Evolutionary conservation across 2,113 vertebrate species (phyloP).

Genomic region (Colossoma macropomum): DNA sequence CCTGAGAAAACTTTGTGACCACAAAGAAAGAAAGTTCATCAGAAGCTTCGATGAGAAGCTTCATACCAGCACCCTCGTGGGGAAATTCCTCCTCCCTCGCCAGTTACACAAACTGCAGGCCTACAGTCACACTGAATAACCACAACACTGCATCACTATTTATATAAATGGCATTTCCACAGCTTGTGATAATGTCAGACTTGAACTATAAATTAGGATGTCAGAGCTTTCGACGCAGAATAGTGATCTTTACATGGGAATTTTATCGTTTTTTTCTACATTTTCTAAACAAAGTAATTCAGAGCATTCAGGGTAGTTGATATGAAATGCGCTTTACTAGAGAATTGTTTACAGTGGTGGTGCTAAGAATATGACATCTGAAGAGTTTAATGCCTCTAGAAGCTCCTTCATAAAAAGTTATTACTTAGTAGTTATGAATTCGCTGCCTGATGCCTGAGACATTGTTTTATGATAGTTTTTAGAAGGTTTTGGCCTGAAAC

Average conservation of each 20-base stretch:
- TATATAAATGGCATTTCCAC: slow-evolving; percentile 12
- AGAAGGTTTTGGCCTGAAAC: too few species aligned
- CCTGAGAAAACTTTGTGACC: background rate
- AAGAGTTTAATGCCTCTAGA: too few species aligned
- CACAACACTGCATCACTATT: background rate
- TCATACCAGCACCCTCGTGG: background rate
- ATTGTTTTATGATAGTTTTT: too few species aligned
- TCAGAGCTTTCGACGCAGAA: too few species aligned
- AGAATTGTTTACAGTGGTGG: too few species aligned
- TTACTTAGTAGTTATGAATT: too few species aligned
- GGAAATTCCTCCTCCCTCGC: slow-evolving; percentile 1
- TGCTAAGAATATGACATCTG: too few species aligned
- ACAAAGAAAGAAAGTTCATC: background rate
- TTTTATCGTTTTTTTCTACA: background rate
- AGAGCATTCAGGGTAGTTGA: too few species aligned
- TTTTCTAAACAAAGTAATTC: too few species aligned
- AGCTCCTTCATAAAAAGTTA: too few species aligned
- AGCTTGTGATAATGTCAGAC: background rate
- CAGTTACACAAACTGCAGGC: background rate
- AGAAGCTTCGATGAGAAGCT: background rate
- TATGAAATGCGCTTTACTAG: too few species aligned
- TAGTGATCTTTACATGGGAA: background rate
- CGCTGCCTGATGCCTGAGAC: too few species aligned
- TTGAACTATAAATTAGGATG: background rate
- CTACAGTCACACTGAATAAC: background rate